phyloP scores from a whole-genome alignment of 2,888 invertebrate genomes.

The Cerceris ruficornis region DNA sequence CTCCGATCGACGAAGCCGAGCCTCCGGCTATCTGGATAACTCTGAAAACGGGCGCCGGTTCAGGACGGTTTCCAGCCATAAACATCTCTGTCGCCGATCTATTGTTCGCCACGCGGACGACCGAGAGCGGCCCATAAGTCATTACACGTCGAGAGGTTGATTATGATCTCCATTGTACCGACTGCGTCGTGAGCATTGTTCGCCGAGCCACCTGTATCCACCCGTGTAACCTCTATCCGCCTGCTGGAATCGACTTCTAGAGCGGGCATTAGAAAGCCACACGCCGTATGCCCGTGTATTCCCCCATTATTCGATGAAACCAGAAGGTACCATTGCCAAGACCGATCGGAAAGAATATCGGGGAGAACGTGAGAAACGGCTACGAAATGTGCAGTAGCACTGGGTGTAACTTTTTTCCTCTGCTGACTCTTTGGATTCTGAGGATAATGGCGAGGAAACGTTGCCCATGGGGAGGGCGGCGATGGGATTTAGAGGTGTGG shows the following conservation, averaged over 20 bases:
- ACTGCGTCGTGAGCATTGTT: conserved; percentile 77
- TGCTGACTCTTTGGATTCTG: neutral
- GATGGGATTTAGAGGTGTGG: no score
- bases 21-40: neutral
- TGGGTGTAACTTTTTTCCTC: neutral
- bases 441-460: no score
- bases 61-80: conserved; percentile 67
- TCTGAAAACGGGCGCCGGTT: conserved; percentile 22
- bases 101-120: conserved; percentile 73
- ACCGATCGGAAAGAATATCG: conserved; percentile 10
- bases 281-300: conserved; percentile 40
- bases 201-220: conserved; percentile 72
- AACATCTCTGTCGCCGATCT: conserved; percentile 74
- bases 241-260: conserved; percentile 24
- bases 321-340: conserved; percentile 18
- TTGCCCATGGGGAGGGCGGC: no score
- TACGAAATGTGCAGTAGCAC: neutral
- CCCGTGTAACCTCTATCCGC: conserved; percentile 24
- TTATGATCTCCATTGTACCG: conserved; percentile 79
- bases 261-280: conserved; percentile 55
- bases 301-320: conserved; percentile 57
- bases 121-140: conserved; percentile 73
- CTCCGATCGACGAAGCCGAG: neutral
- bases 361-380: conserved; percentile 35
- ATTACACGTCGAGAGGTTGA: conserved; percentile 77